Base-by-base conservation (phyloP, 2,888 invertebrate genomes). In the Hyposoter dolosus region DNA sequence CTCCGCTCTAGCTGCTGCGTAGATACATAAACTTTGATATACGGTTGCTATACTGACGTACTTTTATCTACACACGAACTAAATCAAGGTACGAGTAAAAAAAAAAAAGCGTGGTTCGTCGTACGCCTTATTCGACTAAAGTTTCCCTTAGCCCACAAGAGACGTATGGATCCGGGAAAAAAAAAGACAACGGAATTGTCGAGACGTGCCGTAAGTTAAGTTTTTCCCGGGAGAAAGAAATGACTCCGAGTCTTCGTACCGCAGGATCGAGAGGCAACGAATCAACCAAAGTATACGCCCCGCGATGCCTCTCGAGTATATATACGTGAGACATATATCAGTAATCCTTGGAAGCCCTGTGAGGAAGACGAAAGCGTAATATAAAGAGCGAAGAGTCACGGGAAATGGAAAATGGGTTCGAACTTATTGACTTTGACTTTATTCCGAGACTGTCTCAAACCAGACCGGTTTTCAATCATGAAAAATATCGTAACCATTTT, bases 151-250 rank as follows among this genome's bases (percentile, higher is more conserved):
- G 50, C 45, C 66, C 47, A 40, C 32, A 35, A 60, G 63, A 78
- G 17, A 50, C 63, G 50, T 60, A 66, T 72, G 50, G 60, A 56
- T 53, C 60, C 0, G 5, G 28, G 15, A 28, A 83, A 65, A 23
- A 65, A 23, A 71, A 82, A 88, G 89, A 88, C 90, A 88, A 89
- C 88, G 88, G 85, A 86, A 84, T 83, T 88, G 82, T 84, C 83
- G 85, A 79, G 83, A 74, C 88, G 88, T 84, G 85, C 75, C 81
- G 63, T 68, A 82, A 75, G 84, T 63, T 83, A n/a, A 74, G 74
- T 74, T 82, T 69, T 68, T 35, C 50, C 35, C 43, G 50, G 60
- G 43, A 66, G 77, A 76, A 72, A 76, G 56, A 72, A 47, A 50
- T 50, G 71, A 81, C 23, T 75, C 43, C 23, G 71, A 71, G 47